Evolutionary conservation across 30 jellyfish, hydroid and myxozoan species (phyloP).

Genomic region (Kudoa iwatai): DNA sequence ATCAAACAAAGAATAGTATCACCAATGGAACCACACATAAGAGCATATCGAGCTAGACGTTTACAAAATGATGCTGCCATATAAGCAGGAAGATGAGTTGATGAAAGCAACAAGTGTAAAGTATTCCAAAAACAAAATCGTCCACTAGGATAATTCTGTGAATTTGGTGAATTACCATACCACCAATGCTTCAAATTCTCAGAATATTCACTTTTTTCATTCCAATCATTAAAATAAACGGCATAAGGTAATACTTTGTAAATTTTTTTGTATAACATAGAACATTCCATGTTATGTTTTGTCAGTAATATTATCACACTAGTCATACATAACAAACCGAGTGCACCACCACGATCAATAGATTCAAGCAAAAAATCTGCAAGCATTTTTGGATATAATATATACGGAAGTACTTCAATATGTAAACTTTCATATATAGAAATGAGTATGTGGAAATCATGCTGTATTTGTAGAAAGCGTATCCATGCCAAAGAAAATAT

Average conservation of each 20-base stretch:
- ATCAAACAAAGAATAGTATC: no score
- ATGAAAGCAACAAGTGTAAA: conserved; percentile 33
- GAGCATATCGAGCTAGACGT: conserved; percentile 20
- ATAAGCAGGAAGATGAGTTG: conserved; percentile 54
- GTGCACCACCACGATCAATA: conserved; percentile 35
- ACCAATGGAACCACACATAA: no score
- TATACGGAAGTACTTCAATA: conserved; percentile 19
- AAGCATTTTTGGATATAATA: conserved; percentile 28
- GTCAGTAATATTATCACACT: conserved; percentile 28
- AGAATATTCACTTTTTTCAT: conserved; percentile 11
- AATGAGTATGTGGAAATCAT: no score
- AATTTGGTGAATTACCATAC: no score
- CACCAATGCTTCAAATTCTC: no score
- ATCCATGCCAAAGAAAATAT: no score
- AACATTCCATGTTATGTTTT: conserved; percentile 25
- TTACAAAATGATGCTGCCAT: conserved; percentile 48
- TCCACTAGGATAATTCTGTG: no score
- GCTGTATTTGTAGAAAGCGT: no score
- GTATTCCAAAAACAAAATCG: conserved; percentile 19
- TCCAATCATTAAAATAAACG: conserved; percentile 5
- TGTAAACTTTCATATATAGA: no score
- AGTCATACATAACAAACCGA: conserved; percentile 30
- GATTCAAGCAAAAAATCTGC: conserved; percentile 52
- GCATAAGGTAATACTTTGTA: conserved; percentile 13
- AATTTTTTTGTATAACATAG: conserved; percentile 40